Conservation (phyloP, 2,888 invertebrate species). For the Strigamia crassipes region DNA sequence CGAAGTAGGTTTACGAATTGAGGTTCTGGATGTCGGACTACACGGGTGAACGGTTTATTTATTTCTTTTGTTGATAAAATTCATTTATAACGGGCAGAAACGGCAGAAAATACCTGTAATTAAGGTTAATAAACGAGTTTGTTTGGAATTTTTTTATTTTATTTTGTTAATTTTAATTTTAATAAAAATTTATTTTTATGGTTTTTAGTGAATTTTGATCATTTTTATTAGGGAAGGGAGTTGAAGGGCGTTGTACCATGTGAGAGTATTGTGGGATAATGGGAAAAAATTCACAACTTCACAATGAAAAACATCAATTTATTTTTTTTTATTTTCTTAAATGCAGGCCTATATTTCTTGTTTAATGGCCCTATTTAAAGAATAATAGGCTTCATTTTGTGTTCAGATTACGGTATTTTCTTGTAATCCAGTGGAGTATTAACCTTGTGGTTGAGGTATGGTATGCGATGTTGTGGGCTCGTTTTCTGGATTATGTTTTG, state of each 20-base stretch:
- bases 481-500: too few species aligned
- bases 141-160: too few species aligned
- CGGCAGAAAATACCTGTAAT: not conserved
- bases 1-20: not conserved
- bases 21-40: not conserved
- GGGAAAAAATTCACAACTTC: not conserved
- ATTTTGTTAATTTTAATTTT: too few species aligned
- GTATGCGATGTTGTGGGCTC: not conserved
- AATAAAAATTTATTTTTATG: too few species aligned
- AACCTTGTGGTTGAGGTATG: not conserved
- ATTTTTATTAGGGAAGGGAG: too few species aligned
- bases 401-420: not conserved
- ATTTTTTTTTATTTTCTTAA: not conserved
- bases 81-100: not conserved
- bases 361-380: not conserved
- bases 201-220: too few species aligned
- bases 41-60: not conserved
- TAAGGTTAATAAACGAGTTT: not conserved
- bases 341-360: not conserved
- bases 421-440: not conserved
- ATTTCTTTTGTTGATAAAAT: not conserved
- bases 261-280: not conserved
- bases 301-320: not conserved
- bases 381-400: not conserved
- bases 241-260: conserved; percentile 28